Percentiles rank a stretch among this genome's conserved stretches.
Conservation (phyloP, 2,113 vertebrate genomes). For the Catharus bicknelli region DNA sequence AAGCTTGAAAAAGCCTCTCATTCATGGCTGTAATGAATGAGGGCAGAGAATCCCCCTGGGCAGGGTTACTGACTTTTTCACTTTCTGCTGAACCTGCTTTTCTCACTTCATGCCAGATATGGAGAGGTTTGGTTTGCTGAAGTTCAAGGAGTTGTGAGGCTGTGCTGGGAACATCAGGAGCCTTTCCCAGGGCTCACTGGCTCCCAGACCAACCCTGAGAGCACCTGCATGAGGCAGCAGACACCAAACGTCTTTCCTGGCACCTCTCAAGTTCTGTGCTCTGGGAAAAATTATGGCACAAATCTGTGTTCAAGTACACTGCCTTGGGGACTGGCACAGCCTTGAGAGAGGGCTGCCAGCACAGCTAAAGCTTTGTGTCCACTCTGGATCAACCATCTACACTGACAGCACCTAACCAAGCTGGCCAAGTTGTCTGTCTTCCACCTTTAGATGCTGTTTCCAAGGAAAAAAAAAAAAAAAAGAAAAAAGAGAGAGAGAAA, state of each 20-base stretch:
- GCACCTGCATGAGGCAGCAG: fast-evolving
- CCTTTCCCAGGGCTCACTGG: not conserved
- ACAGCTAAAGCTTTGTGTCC: not conserved
- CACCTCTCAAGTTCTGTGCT: not conserved
- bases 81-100: slow-evolving; percentile 10
- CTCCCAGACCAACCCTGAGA: not conserved
- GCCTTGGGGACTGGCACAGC: not conserved
- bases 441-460: not conserved
- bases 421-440: not conserved
- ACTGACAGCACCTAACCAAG: not conserved
- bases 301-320: not conserved
- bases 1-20: not conserved
- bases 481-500: no score
- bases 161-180: not conserved
- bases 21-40: not conserved
- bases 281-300: not conserved
- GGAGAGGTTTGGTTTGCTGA: not conserved
- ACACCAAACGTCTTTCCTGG: not conserved
- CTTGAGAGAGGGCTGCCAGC: not conserved
- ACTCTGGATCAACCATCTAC: not conserved
- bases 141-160: not conserved
- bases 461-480: not conserved
- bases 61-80: not conserved
- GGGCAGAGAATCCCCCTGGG: not conserved
- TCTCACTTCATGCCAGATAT: not conserved